Percentiles rank a stretch among this genome's conserved stretches.
Evolutionary conservation across 1,140 invertebrate species (phyloP).

Genomic region (Nephotettix cincticeps): DNA sequence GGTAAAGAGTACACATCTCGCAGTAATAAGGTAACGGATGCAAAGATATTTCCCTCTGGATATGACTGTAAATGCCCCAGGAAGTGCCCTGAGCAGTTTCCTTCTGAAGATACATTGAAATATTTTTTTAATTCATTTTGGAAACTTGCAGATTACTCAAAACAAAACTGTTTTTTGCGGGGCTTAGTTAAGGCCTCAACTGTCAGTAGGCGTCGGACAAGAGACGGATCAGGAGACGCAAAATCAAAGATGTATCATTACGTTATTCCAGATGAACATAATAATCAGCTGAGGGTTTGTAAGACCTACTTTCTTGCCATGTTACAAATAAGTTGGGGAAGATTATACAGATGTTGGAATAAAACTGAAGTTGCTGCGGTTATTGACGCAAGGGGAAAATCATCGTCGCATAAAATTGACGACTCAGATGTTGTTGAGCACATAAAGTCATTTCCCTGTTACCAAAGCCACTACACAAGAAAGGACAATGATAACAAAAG

Average conservation of each 20-base stretch:
- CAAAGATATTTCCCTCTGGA: slow-evolving; percentile 4
- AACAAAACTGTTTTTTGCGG: too few relatives aligned
- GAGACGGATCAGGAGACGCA: neutral
- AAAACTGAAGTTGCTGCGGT: slow-evolving; percentile 22
- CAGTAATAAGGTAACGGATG: neutral
- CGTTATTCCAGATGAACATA: neutral
- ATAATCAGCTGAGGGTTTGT: slow-evolving; percentile 14
- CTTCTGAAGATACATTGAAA: slow-evolving; percentile 20
- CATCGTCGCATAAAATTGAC: slow-evolving; percentile 11
- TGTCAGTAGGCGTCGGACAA: neutral
- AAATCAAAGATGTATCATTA: slow-evolving; percentile 13
- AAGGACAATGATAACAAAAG: slow-evolving; percentile 50
- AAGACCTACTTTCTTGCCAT: slow-evolving; percentile 19
- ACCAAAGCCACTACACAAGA: slow-evolving; percentile 41
- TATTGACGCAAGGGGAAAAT: neutral
- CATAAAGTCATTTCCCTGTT: slow-evolving; percentile 24
- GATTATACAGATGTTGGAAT: slow-evolving; percentile 21
- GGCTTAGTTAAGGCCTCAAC: slow-evolving; percentile 2
- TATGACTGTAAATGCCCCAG: slow-evolving; percentile 17
- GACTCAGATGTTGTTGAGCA: neutral
- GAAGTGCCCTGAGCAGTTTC: slow-evolving; percentile 14
- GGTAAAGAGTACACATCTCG: neutral
- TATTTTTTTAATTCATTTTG: slow-evolving; percentile 23
- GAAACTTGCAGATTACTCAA: slow-evolving; percentile 23
- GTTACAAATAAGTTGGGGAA: slow-evolving; percentile 24